Evolutionary conservation across 1,140 invertebrate species (phyloP), one percentile per base, ranked within the genome.

Genomic region (Diachasma alloeum): DNA sequence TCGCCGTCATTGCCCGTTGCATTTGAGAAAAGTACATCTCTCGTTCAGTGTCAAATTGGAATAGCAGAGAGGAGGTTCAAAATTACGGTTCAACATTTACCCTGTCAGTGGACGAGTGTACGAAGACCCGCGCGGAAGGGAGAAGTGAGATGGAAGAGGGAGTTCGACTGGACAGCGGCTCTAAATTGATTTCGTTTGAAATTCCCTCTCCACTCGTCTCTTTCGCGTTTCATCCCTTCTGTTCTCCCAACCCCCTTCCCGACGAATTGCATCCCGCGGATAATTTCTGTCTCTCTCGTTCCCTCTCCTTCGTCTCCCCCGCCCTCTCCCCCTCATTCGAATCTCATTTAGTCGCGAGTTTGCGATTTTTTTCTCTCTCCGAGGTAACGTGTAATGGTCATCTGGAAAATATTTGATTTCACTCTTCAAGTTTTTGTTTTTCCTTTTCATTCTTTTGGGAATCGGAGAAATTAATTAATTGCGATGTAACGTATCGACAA

Each of bases 121-220:
- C 36, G 22, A 15, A 63, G 24, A 26, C 8, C 11, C 11, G 6
- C 19, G 11, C 26, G 59, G 24, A 22, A 19, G 53, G 9, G 53
- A 59, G 19, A 19, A 63, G 59, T 63, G 59, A 24, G 24, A 63
- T 26, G 42, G 15, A 71, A 37, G 39, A 68, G 46, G 19, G 39
- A 22, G 82, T 85, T 87, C 82, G 86, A 83, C 85, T 84, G 85
- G 86, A 87, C 87, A 85, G 80, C 81, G 83, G 82, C 83, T 87
- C 85, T 83, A 86, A 89, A 89, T 90, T 90, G 88, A 89, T 89
- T 88, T 88, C 86, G 83, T 89, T 89, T 88, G 83, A 88, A 89
- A 87, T 86, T 84, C 80, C 72, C 67, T 73, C 31, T 24, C 39
- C 44, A 56, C 48, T 59, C 56, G 37, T 44, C n/a, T 36, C 53